Conservation (phyloP, 1,140 invertebrate species). For the Psilanteris sp. region DNA sequence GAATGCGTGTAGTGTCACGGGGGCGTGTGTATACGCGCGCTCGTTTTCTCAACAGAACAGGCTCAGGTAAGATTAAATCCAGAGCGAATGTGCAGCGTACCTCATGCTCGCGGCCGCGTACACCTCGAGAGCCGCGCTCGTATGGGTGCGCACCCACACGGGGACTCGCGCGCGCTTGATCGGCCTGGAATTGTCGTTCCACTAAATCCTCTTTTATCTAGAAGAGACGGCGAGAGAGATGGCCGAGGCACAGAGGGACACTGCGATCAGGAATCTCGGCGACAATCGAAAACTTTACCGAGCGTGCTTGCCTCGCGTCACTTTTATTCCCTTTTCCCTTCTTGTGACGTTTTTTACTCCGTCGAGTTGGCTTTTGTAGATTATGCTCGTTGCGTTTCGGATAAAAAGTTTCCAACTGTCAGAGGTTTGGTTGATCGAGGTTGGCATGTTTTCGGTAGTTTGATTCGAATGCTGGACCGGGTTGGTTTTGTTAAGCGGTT, state of each 20-base stretch:
- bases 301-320: slow-evolving; percentile 18
- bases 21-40: slow-evolving; percentile 56
- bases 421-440: slow-evolving; percentile 22
- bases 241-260: slow-evolving; percentile 27
- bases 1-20: slow-evolving; percentile 62
- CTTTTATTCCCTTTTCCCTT: slow-evolving; percentile 50
- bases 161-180: slow-evolving; percentile 41
- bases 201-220: slow-evolving; percentile 65
- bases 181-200: slow-evolving; percentile 64
- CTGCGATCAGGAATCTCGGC: slow-evolving; percentile 51
- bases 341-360: slow-evolving; percentile 20
- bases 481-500: slow-evolving; percentile 2
- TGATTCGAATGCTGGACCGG: slow-evolving; percentile 17
- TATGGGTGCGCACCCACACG: slow-evolving; percentile 48
- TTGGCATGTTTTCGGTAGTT: slow-evolving; percentile 48
- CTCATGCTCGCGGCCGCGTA: slow-evolving; percentile 7
- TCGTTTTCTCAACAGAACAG: slow-evolving; percentile 60
- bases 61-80: slow-evolving; percentile 64
- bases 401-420: slow-evolving; percentile 29
- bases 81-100: slow-evolving; percentile 32
- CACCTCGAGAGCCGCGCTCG: neutral
- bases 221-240: slow-evolving; percentile 39
- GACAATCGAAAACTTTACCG: slow-evolving; percentile 54
- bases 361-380: slow-evolving; percentile 36
- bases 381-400: slow-evolving; percentile 21